Evolutionary conservation across 2,888 invertebrate species (phyloP), one percentile per base, ranked within the genome.

Genomic region (Antheraea yamamai): DNA sequence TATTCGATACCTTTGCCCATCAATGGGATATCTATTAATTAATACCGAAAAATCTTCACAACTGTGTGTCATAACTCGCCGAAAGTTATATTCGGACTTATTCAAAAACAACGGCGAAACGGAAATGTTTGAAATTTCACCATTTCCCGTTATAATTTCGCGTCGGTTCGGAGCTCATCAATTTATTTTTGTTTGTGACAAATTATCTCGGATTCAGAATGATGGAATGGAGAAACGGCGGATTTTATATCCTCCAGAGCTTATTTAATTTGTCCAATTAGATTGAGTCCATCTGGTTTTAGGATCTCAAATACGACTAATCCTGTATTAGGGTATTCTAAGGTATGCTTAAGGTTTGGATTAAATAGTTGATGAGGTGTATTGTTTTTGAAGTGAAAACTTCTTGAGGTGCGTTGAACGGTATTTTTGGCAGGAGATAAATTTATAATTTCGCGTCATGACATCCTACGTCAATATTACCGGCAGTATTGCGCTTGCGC

Each of bases 71-170:
- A 66, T 30, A 26, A 30, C 4, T 16, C 26, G 10, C 26, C 26
- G n/a, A 39, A 70, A 70, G 39, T 70, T 70, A 70, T 39, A 39
- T 70, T 70, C 70, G 18, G 12, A 61, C 23, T n/a, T 61, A 61
- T 61, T 23, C 10, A n/a, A 26, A 12, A 66, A 30, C 26, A 66
- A 39, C 20, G 6, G 3, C n/a, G 39, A 39, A 70, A 39, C 70
- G 70, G 70, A 70, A 70, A 70, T 70, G 39, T 70, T 70, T 39
- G 39, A n/a, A 70, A 70, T 70, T 70, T 20, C 70, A 39, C 39
- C 70, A 30, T 66, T 70, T 70, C 70, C 70, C 39, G 70, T 70
- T 70, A 39, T 68, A 68, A 68, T 35, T 68, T 30, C 30, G 23
- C 23, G 10, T 66, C 64, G 14, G 0, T 66, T 30, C 30, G 16